Evolutionary conservation across 2,888 invertebrate genomes (phyloP).

Genomic region (Ormyrus nitidulus): DNA sequence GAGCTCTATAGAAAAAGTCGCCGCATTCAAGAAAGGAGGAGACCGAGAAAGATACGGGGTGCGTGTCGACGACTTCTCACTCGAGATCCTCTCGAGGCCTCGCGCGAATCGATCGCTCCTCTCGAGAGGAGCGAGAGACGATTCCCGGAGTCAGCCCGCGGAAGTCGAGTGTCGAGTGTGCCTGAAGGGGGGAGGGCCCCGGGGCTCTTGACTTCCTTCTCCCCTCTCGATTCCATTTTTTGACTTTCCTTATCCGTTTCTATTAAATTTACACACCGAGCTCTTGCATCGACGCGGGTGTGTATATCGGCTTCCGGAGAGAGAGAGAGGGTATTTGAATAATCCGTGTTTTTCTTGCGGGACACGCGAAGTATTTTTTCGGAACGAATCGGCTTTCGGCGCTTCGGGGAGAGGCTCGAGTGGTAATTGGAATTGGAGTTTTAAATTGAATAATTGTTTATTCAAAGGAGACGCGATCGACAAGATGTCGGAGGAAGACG

Average conservation of each 20-base stretch:
- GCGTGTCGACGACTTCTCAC: slow-evolving; percentile 36
- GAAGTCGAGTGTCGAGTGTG: slow-evolving; percentile 29
- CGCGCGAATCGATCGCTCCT: slow-evolving; percentile 56
- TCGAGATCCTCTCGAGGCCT: slow-evolving; percentile 54
- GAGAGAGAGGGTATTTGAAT: slow-evolving; percentile 26
- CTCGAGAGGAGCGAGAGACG: not conserved
- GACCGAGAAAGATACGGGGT: slow-evolving; percentile 9
- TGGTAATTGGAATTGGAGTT: too few species aligned
- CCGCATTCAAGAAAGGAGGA: too few species aligned
- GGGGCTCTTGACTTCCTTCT: slow-evolving; percentile 40
- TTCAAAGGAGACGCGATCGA: too few species aligned
- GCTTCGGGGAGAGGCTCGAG: too few species aligned
- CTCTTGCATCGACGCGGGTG: not conserved
- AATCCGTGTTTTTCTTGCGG: slow-evolving; percentile 35
- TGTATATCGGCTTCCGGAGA: too few species aligned
- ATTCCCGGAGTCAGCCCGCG: slow-evolving; percentile 19
- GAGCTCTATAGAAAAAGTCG: too few species aligned
- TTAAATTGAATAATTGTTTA: too few species aligned
- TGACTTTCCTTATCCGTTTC: slow-evolving; percentile 36
- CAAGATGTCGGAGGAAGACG: too few species aligned
- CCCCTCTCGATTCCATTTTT: slow-evolving; percentile 11
- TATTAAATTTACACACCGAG: slow-evolving; percentile 35
- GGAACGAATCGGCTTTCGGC: not conserved
- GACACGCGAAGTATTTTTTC: slow-evolving; percentile 7
- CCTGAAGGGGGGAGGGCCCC: not conserved